Percentiles rank a stretch among this genome's conserved stretches.
These are phyloP conservation scores for Callinectes sapidus DNA, from an alignment of 2,888 invertebrate species.

Conservation along the genomic window DNA sequence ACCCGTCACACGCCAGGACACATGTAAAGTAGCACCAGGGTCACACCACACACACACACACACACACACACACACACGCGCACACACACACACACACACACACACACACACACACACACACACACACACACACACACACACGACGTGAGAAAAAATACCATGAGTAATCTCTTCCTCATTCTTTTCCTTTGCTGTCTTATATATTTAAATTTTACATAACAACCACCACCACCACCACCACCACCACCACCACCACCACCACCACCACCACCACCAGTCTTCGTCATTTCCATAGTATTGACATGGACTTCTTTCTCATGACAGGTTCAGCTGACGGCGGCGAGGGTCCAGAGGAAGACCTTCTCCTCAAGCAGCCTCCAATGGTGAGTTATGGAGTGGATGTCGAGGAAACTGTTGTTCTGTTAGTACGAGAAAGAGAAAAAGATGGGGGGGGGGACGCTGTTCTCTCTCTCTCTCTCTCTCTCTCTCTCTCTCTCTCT, in stretches of 20 bases:
- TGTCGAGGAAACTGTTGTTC: not conserved
- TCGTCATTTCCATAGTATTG: not conserved
- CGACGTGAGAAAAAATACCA: not conserved
- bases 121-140: not conserved
- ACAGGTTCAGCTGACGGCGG: slow-evolving; percentile 31
- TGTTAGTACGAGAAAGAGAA: not conserved
- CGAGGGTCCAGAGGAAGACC: not conserved
- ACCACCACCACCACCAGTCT: not conserved
- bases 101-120: not conserved
- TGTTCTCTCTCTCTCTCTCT: not conserved
- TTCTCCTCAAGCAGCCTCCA: slow-evolving; percentile 10
- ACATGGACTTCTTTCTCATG: not conserved
- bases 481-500: slow-evolving; percentile 37
- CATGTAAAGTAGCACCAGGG: not conserved
- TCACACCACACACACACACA: not conserved
- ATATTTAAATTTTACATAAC: not conserved
- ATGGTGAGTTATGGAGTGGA: not conserved
- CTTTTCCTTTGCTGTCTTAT: not conserved
- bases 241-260: not conserved
- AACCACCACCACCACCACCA: not conserved
- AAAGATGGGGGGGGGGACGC: not conserved
- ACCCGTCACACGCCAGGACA: not conserved
- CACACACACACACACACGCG: slow-evolving; percentile 7
- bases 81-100: slow-evolving; percentile 3
- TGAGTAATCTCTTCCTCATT: not conserved